Evolutionary conservation across 2,797 vertebrate genomes (phyloP), one percentile per base, ranked within the genome.

Genomic region (Astyanax mexicanus): DNA sequence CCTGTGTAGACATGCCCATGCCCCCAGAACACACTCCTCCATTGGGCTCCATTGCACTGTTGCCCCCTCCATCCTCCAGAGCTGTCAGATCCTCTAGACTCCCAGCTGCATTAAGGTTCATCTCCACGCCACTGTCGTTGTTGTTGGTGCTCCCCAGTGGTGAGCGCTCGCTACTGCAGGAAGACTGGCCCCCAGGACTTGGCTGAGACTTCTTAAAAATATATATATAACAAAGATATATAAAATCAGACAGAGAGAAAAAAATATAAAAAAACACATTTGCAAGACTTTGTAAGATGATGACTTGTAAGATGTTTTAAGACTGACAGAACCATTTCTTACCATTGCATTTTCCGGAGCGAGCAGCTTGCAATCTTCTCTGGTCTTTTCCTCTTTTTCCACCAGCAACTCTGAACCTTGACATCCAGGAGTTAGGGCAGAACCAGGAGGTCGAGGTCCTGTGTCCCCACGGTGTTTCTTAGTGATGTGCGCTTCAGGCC

Each of bases 121-220:
- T 98, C 90, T 99, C 98, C 79, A 99, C 98, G 0, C 97, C 98
- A 0, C 98, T 99, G 91, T 99, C 98, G 0, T 98, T 99, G 89
- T 99, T 99, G 88, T 97, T 96, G 75, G 95, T 92, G 23, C 97
- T 99, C 74, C 97, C 97, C 10, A 98, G 91, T 0, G 97, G 97
- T 0, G 98, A 99, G 49, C 92, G 96, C 80, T 97, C 98, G 0
- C 98, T 99, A 90, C 97, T 99, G 90, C 98, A 98, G 0, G 98
- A 98, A 0, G 97, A 99, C 64, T 98, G 96, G 70, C 94, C 97
- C 0, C 97, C 95, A 0, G 98, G 98, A 75, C 98, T 99, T 61
- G 95, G 94, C 82, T 98, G 97, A 0, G 96, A 95, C 88, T 98
- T 99, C 98, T 99, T 81, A 8, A n/a, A n/a, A 32, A 5, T 15